Evolutionary conservation across 2,888 invertebrate genomes (phyloP), one percentile per base, ranked within the genome.

Genomic region (Morinoia aosen): DNA sequence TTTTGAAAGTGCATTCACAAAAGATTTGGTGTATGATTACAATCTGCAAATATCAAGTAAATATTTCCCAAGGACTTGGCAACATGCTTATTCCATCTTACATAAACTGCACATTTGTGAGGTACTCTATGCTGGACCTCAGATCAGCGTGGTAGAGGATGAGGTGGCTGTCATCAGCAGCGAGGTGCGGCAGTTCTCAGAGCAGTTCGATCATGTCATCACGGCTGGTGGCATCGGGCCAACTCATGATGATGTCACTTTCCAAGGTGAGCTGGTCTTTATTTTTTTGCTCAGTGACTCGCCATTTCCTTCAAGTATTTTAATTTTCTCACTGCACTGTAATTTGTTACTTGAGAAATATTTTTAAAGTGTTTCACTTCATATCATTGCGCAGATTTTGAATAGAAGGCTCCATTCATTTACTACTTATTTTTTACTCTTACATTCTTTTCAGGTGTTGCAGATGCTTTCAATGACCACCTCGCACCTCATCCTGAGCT

Each of bases 211-310:
- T 93, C 98, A 98, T 97, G 98, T 98, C 16, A 97, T 98, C 96
- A 98, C 98, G 0, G 98, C 98, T 0, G 98, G 98, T 48, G 98
- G 98, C 64, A 98, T 98, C 96, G 98, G 98, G 33, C 98, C 98
- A 1, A 98, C 98, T 39, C 98, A 98, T 97, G 98, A 98, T 97
- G 98, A 98, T 97, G 97, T 98, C 97, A 98, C 98, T 0, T 98
- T 98, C 97, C 98, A 98, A 97, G 98, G 98, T 96, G 25, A 58
- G 95, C 58, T 57, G 1, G 2, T n/a, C 25, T 33, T 39, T 2
- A 39, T 40, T 48, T 90, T 3, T 40, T 39, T 40, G 57, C 19
- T 94, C 12, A 57, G 0, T 57, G 57, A 39, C 10, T 61, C 58
- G 40, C 40, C 40, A 40, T 76, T 76, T 25, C 25, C 25, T 33